Conservation (phyloP, 2,888 invertebrate genomes). For the Netelia virgata region DNA sequence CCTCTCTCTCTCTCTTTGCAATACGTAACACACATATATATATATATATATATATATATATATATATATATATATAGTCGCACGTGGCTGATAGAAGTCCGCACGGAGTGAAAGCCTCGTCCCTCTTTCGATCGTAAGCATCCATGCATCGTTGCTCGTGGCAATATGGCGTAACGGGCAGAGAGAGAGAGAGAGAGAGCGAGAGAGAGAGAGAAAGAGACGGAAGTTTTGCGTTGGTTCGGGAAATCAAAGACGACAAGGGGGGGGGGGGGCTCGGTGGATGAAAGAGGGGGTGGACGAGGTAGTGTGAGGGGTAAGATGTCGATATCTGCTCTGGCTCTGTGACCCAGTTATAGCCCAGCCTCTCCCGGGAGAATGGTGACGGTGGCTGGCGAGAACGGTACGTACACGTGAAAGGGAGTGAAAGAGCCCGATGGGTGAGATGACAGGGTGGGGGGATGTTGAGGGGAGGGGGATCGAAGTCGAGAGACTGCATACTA, state of each 20-base stretch:
- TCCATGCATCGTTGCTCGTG: neutral
- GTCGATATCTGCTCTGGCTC: slow-evolving; percentile 76
- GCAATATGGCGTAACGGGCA: neutral
- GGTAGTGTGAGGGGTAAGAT: slow-evolving; percentile 70
- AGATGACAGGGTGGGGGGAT: neutral
- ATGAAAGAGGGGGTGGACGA: neutral
- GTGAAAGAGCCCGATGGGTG: slow-evolving; percentile 19
- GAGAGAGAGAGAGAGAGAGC: neutral
- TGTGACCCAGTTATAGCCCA: slow-evolving; percentile 78
- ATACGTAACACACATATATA: neutral
- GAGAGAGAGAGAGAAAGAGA: neutral
- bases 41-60: no score
- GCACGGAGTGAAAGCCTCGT: neutral
- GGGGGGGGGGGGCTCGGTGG: no score
- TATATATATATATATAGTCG: neutral
- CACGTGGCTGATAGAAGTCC: no score
- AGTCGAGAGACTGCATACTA: neutral
- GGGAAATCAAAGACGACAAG: neutral
- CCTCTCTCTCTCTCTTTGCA: slow-evolving; percentile 12
- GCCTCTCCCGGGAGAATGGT: slow-evolving; percentile 78
- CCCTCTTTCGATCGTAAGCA: neutral
- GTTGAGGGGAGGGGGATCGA: neutral
- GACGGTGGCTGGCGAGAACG: slow-evolving; percentile 42
- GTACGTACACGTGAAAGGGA: slow-evolving; percentile 33
- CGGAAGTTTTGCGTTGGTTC: neutral